Percentiles rank a stretch among this genome's conserved stretches.
Evolutionary conservation across 2,888 invertebrate species (phyloP).

Genomic region (Mongoloraphidia duomilia): DNA sequence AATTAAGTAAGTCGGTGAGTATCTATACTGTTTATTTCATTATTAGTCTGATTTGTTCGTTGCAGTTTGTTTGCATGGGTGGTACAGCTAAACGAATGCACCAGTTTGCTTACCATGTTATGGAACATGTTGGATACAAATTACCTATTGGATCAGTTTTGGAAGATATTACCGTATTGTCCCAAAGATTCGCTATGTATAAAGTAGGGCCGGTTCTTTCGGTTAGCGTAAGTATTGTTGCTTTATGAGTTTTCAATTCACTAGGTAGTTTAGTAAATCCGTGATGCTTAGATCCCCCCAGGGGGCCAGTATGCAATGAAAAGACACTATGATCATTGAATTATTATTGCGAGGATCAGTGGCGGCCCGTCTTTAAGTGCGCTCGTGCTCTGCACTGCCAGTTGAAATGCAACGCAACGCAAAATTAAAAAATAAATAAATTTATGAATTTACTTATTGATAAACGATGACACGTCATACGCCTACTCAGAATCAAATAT

Average conservation of each 20-base stretch:
- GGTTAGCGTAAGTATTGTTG: conserved; percentile 36
- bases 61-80: conserved; percentile 54
- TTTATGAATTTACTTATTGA: too few species aligned
- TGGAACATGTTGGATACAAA: conserved; percentile 31
- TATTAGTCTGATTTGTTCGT: conserved; percentile 9
- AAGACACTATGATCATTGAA: background rate
- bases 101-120: conserved; percentile 41
- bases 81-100: conserved; percentile 51
- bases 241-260: background rate
- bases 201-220: conserved; percentile 52
- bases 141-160: conserved; percentile 29
- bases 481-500: too few species aligned
- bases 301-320: too few species aligned
- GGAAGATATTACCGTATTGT: conserved; percentile 39
- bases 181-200: conserved; percentile 49
- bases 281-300: background rate
- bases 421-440: too few species aligned
- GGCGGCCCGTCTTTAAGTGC: too few species aligned
- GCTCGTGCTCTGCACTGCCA: too few species aligned
- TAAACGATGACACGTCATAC: too few species aligned
- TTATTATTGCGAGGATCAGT: conserved; percentile 1
- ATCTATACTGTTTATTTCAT: background rate
- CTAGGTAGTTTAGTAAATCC: background rate
- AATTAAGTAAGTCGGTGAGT: background rate
- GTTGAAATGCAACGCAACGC: too few species aligned